phyloP scores from a whole-genome alignment of 2,797 vertebrate species.

The Chromobotia macracanthus region DNA sequence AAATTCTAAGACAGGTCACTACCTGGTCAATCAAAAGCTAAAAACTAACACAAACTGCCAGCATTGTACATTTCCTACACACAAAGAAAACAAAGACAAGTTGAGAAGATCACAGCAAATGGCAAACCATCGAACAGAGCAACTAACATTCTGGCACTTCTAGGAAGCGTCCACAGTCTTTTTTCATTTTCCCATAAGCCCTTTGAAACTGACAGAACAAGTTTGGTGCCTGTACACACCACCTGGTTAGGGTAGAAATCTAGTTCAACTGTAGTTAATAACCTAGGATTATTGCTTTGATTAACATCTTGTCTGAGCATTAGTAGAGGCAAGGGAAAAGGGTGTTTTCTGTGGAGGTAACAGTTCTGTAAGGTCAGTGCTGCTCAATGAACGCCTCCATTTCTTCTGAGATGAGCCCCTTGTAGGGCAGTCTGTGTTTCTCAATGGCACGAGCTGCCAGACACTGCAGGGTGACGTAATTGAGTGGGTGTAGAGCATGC shows the following conservation, averaged over 20 bases:
- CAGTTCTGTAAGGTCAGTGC: constrained; percentile 77
- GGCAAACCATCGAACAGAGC: constrained; percentile 43
- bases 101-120: constrained; percentile 46
- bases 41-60: constrained; percentile 56
- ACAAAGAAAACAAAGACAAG: background rate
- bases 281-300: constrained; percentile 71
- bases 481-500: constrained; percentile 88
- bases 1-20: constrained; percentile 43
- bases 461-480: constrained; percentile 93
- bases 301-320: constrained; percentile 64
- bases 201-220: constrained; percentile 15
- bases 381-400: constrained; percentile 96
- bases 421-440: constrained; percentile 92
- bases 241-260: constrained; percentile 48
- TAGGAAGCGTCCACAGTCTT: constrained; percentile 20
- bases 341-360: constrained; percentile 19
- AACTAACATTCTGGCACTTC: constrained; percentile 53
- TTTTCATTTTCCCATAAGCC: constrained; percentile 37
- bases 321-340: constrained; percentile 19
- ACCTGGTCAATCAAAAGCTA: constrained; percentile 20
- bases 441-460: constrained; percentile 92
- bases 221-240: constrained; percentile 68
- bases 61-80: constrained; percentile 40
- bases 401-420: constrained; percentile 92
- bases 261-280: constrained; percentile 33